Evolutionary conservation across 2,888 invertebrate species (phyloP), one percentile per base, ranked within the genome.

Genomic region (Pollenia griseotomentosa): DNA sequence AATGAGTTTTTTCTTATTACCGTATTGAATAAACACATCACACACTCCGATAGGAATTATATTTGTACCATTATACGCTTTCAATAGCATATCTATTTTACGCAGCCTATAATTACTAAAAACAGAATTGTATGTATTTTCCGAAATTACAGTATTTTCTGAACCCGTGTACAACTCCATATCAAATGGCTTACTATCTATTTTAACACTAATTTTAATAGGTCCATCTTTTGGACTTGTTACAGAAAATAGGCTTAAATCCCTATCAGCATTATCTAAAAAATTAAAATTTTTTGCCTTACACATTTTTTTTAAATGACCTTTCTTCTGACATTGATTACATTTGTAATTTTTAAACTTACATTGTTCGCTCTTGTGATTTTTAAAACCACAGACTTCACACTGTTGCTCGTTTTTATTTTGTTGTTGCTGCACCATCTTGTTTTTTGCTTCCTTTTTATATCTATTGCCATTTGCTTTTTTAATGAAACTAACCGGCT

Each of bases 91-190:
- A 10, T 81, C 59, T 23, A 70, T n/a, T 68, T 78, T 40, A 46
- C 46, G 44, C 19, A 70, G 42, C 40, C 46, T 46, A 83, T 63
- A 77, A 40, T 68, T 84, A 9, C 16, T 53, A 65, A 83, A 75
- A n/a, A 7, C n/a, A n/a, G 33, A n/a, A 10, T 61, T 55, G 63
- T 68, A 89, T 16, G 61, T 75, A 40, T 80, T 46, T 59, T 61
- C 61, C 5, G 88, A 86, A 44, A 88, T 88, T 11, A 80, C 88
- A 11, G 55, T 85, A 61, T 77, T 77, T 61, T 73, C 73, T 2
- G 88, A 83, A 10, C 87, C 88, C 42, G 79, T 88, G 57, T 88
- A 87, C 46, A 88, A 71, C 83, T 88, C 75, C 88, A 88, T 83
- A 59, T 74, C 53, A 46, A 87, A 66, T 16, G n/a, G 61, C 42